Base-by-base conservation (phyloP, 64 coral and sea anemone genomes). In the Stichodactyla helianthus region DNA sequence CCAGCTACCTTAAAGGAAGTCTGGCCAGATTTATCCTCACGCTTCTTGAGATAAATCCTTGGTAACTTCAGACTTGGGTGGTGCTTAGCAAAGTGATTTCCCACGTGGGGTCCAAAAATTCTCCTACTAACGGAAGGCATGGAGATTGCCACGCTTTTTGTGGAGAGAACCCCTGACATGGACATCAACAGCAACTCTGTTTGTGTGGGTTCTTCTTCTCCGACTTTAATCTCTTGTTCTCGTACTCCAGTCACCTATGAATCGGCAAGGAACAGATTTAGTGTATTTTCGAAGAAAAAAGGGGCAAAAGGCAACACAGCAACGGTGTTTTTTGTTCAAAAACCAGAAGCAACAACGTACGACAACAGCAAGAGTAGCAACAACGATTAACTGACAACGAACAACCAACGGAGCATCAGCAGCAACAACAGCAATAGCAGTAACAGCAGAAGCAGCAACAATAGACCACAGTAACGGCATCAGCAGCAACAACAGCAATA, bases 21-120 rank as follows among this genome's bases (percentile, higher is more conserved):
- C 19, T 51, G 50, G 11, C 7, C 25, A 54, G 79, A 20, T 57
- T 82, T 87, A 4, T 80, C 52, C 55, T 91, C 90, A 12, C 84
- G 82, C 54, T 79, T 90, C 52, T 95, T 99, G 20, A 89, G 85
- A 81, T 92, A 99, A 19, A 99, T 91, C 82, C 88, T 90, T 10
- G 97, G 85, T 7, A 92, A 80, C 17, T 88, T 85, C 23, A 94
- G 20, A 17, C 87, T 83, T 23, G 97, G 97, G 55, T 94, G 87
- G 50, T 90, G 88, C 27, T 83, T 89, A 26, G 85, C 86, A 6
- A 95, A 70, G 54, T 94, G 78, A 22, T 86, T 90, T 18, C 97
- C 97, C 6, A 99, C 15, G 76, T 99, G 97, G 15, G 93, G 97
- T 0, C 90, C 97, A 54, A 95, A 89, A 65, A 94, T 90, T 86